Evolutionary conservation across 2,888 invertebrate species (phyloP).

Genomic region (Cephus nigrinus): DNA sequence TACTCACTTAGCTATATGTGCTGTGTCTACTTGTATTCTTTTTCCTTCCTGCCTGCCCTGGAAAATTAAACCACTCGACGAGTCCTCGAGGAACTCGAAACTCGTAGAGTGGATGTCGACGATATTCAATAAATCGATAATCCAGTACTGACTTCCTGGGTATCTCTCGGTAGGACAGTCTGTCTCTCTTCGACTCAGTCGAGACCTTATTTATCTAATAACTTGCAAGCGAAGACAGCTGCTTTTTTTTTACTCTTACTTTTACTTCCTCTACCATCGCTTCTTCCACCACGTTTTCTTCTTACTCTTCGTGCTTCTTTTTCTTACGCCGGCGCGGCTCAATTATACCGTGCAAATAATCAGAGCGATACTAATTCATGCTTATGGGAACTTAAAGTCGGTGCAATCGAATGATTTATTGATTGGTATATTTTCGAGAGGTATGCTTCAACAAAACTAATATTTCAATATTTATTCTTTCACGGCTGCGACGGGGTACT

Average conservation of each 20-base stretch:
- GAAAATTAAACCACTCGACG: not conserved
- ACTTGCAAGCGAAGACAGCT: not conserved
- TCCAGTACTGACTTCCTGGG: not conserved
- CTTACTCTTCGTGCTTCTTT: not conserved
- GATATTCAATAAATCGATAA: not conserved
- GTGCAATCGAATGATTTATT: not conserved
- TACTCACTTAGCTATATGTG: not conserved
- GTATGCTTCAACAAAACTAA: not conserved
- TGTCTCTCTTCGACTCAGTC: not conserved
- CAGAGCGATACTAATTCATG: constrained; percentile 19
- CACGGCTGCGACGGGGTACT: not conserved
- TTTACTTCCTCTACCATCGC: not conserved
- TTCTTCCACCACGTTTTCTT: not conserved
- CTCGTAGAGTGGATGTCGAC: not conserved
- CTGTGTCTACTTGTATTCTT: not conserved
- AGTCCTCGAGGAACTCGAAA: not conserved
- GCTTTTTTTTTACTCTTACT: not conserved
- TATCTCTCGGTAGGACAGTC: not conserved
- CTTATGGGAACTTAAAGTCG: not conserved
- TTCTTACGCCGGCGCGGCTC: constrained; percentile 24
- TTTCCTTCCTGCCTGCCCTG: not conserved
- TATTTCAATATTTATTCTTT: not conserved
- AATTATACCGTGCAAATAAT: constrained; percentile 43
- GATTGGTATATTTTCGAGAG: not conserved
- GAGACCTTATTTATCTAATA: not conserved